These are phyloP conservation scores for Heliocidaris erythrogramma DNA, from an alignment of 35 echinoderm and acorn worm genomes.

Conservation along the genomic window DNA sequence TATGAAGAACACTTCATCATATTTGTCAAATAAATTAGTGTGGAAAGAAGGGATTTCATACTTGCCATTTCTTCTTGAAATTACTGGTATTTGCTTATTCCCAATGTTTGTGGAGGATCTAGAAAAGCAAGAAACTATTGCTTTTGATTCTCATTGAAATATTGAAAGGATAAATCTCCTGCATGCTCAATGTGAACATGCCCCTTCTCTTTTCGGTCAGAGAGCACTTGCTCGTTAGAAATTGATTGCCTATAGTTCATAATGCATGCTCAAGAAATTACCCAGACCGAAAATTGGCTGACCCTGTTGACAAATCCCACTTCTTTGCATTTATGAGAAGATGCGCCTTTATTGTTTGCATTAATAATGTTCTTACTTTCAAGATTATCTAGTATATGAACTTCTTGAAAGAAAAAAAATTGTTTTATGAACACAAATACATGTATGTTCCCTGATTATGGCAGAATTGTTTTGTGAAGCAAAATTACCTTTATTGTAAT, in stretches of 20 bases:
- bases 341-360: neutral
- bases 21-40: too few species aligned
- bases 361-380: neutral
- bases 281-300: neutral
- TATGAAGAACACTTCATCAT: too few species aligned
- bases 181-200: neutral
- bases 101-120: too few species aligned
- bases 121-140: too few species aligned
- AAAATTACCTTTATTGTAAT: too few species aligned
- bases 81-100: too few species aligned
- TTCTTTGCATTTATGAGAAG: neutral
- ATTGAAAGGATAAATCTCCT: neutral
- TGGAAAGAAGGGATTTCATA: too few species aligned
- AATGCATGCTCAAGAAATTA: conserved; percentile 17
- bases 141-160: neutral
- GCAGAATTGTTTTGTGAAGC: too few species aligned
- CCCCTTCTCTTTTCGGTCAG: neutral
- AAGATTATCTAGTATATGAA: neutral
- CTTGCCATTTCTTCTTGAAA: too few species aligned
- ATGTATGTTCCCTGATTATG: too few species aligned
- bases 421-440: too few species aligned
- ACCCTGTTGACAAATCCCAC: neutral
- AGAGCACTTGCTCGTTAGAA: conserved; percentile 22
- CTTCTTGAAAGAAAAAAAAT: too few species aligned
- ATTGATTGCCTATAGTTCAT: neutral